Percentiles rank a stretch among this genome's conserved stretches.
phyloP scores from a whole-genome alignment of 2,888 invertebrate species.

The Catotricha subobsoleta region DNA sequence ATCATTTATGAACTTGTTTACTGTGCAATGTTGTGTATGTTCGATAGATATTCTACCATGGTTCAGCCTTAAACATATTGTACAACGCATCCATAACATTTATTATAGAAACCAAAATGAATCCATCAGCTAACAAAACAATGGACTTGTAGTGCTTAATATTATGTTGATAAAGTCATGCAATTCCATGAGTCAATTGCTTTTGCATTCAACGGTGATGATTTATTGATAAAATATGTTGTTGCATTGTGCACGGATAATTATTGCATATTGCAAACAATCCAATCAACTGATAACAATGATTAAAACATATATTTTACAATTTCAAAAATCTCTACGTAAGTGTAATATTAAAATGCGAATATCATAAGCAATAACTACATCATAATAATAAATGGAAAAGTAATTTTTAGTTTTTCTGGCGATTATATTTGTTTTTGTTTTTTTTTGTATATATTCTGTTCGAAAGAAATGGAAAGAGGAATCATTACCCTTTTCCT shows the following conservation, averaged over 20 bases:
- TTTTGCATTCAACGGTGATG: slow-evolving; percentile 7
- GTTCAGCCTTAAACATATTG: no score
- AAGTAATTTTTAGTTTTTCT: no score
- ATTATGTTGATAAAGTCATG: slow-evolving; percentile 2
- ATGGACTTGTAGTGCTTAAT: not conserved
- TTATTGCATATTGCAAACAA: slow-evolving; percentile 8
- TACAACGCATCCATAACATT: no score
- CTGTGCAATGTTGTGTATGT: not conserved
- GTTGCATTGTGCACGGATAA: slow-evolving; percentile 7
- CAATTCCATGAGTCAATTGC: slow-evolving; percentile 7
- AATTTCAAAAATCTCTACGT: no score
- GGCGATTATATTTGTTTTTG: no score
- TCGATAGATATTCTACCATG: not conserved
- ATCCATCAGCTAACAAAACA: not conserved
- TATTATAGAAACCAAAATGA: no score
- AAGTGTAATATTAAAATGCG: no score
- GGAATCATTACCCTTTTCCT: no score
- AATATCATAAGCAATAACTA: no score
- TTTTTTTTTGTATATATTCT: not conserved
- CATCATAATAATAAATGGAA: no score
- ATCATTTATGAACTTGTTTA: no score
- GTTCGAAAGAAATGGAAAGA: not conserved
- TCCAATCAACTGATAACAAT: slow-evolving; percentile 9
- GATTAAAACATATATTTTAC: slow-evolving; percentile 8
- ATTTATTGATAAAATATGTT: slow-evolving; percentile 7